These are phyloP conservation scores for Coregonus ussuriensis DNA, from an alignment of 2,797 vertebrate genomes.

Conservation along the genomic window DNA sequence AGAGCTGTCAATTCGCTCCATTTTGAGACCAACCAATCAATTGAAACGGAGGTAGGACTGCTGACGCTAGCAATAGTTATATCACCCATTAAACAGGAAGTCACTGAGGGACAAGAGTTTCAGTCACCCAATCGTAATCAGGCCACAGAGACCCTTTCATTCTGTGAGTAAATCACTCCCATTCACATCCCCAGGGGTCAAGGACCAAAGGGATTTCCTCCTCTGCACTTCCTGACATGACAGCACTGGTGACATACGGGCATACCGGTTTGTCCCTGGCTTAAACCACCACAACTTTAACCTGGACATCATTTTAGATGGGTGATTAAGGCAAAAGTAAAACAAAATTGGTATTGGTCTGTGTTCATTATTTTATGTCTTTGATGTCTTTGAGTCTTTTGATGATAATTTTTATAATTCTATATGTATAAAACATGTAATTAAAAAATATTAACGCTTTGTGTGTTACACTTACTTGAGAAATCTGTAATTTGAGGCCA, in stretches of 20 bases:
- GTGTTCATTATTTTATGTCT: background rate
- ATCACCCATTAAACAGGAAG: background rate
- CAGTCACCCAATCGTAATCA: background rate
- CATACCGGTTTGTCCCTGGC: background rate
- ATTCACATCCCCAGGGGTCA: background rate
- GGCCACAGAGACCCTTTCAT: background rate
- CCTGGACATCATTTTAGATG: background rate
- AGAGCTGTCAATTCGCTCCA: background rate
- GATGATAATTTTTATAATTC: background rate
- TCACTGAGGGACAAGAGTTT: background rate
- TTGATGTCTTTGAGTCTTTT: background rate
- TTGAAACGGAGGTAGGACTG: background rate
- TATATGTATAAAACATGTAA: background rate
- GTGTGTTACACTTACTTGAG: background rate
- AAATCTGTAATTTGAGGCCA: background rate
- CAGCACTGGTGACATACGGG: background rate
- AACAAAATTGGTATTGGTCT: background rate
- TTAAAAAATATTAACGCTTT: background rate
- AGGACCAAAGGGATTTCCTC: background rate
- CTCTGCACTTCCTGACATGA: background rate
- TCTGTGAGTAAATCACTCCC: background rate
- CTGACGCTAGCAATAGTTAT: background rate
- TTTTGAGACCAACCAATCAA: background rate
- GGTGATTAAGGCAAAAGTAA: background rate
- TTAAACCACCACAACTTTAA: background rate